Evolutionary conservation across 1,140 invertebrate genomes (phyloP), one percentile per base, ranked within the genome.

Genomic region (Pissodes strobi): DNA sequence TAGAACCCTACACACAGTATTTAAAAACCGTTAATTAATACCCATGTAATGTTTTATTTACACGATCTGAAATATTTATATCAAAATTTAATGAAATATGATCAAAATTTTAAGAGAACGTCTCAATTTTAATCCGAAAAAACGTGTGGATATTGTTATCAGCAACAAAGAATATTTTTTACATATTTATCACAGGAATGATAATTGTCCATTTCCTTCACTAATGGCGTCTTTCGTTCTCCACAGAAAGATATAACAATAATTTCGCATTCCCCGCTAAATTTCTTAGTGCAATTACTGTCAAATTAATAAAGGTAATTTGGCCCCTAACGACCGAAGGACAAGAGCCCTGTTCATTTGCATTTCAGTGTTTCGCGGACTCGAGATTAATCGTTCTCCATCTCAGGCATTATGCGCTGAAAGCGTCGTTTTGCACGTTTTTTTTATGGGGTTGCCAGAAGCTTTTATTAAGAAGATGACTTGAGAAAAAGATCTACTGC

Each of bases 281-380:
- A 59, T 59, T 30, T 59, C 23, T 48, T 37, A 8, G 27, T 34
- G 23, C 13, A 59, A 49, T 59, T 48, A 48, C 27, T 37, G 56
- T 48, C 56, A 59, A 59, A 59, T 59, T 59, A 59, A 59, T 59
- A 59, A 59, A 59, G 56, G 56, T 59, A 59, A 59, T 59, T 59
- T 48, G 56, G 56, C 6, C 17, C 27, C 18, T 59, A 59, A 59
- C 45, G 56, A 48, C 43, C 56, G 17, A 38, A 48, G 56, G 39
- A 23, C 38, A 21, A 27, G n/a, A 13, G 25, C 13, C 13, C 27
- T 59, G 41, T 46, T 46, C 56, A 59, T 59, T 59, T 59, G 56
- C 56, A 59, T 59, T 59, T 59, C 27, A 21, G 25, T 38, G 30
- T 59, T 59, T 59, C 25, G 43, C 56, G 52, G 39, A 5, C 18